Evolutionary conservation across 2,888 invertebrate genomes (phyloP).

Genomic region (Cheiracanthium punctorium): DNA sequence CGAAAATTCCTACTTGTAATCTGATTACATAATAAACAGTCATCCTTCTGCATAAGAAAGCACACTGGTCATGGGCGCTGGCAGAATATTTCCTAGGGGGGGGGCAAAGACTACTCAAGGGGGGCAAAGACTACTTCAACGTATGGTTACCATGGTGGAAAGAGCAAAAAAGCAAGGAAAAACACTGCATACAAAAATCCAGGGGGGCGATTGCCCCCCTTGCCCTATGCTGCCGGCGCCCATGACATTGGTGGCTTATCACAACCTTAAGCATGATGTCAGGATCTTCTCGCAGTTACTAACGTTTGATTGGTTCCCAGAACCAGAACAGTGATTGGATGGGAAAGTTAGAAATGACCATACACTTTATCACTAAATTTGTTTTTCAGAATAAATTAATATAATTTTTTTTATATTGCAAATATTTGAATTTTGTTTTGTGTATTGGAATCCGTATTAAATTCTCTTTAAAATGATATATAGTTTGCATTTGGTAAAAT

Average conservation of each 20-base stretch:
- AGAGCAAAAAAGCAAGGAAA: too few species aligned
- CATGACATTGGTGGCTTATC: background rate
- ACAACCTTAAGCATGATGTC: too few species aligned
- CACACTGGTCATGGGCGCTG: too few species aligned
- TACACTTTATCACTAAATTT: background rate
- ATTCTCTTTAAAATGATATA: background rate
- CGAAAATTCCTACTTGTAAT: background rate
- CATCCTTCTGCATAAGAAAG: background rate
- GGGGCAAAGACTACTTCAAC: too few species aligned
- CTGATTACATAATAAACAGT: background rate
- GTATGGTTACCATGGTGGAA: too few species aligned
- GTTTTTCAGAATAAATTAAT: background rate
- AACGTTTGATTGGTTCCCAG: too few species aligned
- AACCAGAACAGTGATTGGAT: background rate
- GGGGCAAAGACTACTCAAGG: too few species aligned
- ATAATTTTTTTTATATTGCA: background rate
- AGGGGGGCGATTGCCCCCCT: too few species aligned
- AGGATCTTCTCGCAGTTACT: too few species aligned
- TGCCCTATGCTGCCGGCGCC: too few species aligned
- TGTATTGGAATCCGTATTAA: background rate
- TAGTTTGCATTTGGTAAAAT: conserved; percentile 1
- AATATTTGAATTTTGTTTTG: background rate
- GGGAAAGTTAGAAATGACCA: background rate
- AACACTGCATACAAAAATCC: too few species aligned
- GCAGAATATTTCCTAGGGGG: too few species aligned